These are phyloP conservation scores for Vipera latastei DNA, from an alignment of 2,797 vertebrate species.

Conservation along the genomic window DNA sequence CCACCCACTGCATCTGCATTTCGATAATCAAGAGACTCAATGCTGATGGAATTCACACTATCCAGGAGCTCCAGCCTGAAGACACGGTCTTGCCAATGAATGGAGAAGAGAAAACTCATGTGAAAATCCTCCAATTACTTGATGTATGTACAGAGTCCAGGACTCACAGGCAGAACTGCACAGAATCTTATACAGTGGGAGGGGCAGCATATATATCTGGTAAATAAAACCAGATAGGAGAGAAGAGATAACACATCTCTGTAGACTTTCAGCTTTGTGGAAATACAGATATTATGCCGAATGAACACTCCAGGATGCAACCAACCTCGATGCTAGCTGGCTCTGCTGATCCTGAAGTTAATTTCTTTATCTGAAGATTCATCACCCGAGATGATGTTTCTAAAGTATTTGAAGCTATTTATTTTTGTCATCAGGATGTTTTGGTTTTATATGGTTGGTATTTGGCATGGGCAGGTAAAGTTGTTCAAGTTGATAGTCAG, in stretches of 20 bases:
- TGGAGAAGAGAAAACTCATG: background rate
- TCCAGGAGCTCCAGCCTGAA: background rate
- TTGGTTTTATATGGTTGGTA: background rate
- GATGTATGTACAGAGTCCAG: background rate
- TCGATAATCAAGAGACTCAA: background rate
- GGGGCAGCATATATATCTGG: background rate
- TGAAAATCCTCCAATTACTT: background rate
- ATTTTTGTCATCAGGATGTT: background rate
- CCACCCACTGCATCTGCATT: background rate
- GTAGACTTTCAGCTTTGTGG: background rate
- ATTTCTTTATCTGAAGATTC: background rate
- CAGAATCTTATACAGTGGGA: background rate
- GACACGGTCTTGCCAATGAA: background rate
- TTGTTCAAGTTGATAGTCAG: background rate
- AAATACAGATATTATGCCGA: background rate
- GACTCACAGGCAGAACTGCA: background rate
- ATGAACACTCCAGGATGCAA: background rate
- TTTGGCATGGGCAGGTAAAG: background rate
- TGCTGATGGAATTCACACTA: background rate
- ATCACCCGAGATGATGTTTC: background rate
- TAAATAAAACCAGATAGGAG: background rate
- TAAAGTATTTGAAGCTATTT: background rate
- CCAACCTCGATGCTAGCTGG: background rate
- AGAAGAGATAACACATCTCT: background rate
- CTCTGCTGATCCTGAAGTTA: background rate